Evolutionary conservation across 2,113 vertebrate species (phyloP).

Genomic region (Formicarius rufipectus): DNA sequence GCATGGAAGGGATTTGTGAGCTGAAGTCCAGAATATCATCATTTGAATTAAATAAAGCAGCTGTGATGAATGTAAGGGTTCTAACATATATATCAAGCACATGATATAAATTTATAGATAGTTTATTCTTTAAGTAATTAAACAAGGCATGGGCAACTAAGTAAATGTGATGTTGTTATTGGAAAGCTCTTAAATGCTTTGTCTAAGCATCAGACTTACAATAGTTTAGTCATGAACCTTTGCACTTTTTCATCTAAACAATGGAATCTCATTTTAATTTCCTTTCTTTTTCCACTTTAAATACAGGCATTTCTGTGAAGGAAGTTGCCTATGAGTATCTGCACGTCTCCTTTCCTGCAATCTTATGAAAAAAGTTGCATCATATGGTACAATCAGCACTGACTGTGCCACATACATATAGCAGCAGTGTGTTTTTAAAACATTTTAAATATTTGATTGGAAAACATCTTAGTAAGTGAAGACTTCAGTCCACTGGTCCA

Average conservation of each 20-base stretch:
- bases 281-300: slow-evolving; percentile 47
- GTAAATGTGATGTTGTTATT: not conserved
- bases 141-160: not conserved
- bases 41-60: not conserved
- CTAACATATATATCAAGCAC: not conserved
- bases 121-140: slow-evolving; percentile 13
- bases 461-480: not conserved
- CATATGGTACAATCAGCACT: not conserved
- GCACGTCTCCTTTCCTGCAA: slow-evolving; percentile 9
- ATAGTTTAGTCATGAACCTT: slow-evolving; percentile 38
- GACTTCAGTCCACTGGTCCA: not conserved
- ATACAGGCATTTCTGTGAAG: slow-evolving; percentile 5
- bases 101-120: not conserved
- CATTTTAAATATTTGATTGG: not conserved
- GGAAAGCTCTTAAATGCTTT: slow-evolving; percentile 27
- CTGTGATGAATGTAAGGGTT: not conserved
- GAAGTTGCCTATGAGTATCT: slow-evolving; percentile 41
- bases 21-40: not conserved
- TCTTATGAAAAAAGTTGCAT: not conserved
- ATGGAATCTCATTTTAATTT: slow-evolving; percentile 45
- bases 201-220: slow-evolving; percentile 13
- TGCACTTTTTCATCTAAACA: slow-evolving; percentile 49
- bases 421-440: not conserved
- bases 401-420: not conserved
- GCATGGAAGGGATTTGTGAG: not conserved